Base-by-base conservation (phyloP, 2,888 invertebrate genomes). In the Tigriopus californicus region DNA sequence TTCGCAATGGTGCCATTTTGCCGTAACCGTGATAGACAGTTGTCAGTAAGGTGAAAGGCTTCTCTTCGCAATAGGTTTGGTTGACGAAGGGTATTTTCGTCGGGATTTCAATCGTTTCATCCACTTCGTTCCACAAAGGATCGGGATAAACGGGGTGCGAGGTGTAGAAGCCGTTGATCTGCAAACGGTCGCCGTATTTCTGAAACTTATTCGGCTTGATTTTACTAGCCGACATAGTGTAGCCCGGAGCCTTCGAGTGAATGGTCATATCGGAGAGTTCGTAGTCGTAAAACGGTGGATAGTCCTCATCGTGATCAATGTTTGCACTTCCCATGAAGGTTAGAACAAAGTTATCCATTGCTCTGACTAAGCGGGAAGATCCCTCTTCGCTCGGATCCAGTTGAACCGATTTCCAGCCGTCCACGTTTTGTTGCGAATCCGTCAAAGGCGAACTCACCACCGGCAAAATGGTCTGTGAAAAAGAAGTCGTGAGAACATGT, bases 11-110 rank as follows among this genome's bases (percentile, higher is more conserved):
- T 18, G 44, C 59, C 24, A 59, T 33, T 8, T 52, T 24, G 5
- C 59, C 52, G 22, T 49, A 52, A 1, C 59, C 56, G 20, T 55
- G 41, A 22, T 59, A 59, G 2, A 59, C 20, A 3, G 49, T 41
- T 13, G 33, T 15, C 1, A 59, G 11, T 20, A 52, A 12, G 15
- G 42, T 59, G 13, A 59, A 15, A 3, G 56, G 18, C 22, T 56
- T 56, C 10, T 41, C 20, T 42, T 15, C 22, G 24, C 56, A 56
- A 11, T 22, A 6, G 6, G 56, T 11, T 42, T 41, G 18, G 22
- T 42, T 56, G 13, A 15, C 18, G 24, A 42, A 56, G 42, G 13
- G 15, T 13, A 56, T 56, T 18, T n/a, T 42, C 11, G 56, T 22
- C 10, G 56, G 56, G 5, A 56, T 56, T n/a, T 22, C 41, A 42